Evolutionary conservation across 64 coral and sea anemone species (phyloP).

Genomic region (Astreopora myriophthalma): DNA sequence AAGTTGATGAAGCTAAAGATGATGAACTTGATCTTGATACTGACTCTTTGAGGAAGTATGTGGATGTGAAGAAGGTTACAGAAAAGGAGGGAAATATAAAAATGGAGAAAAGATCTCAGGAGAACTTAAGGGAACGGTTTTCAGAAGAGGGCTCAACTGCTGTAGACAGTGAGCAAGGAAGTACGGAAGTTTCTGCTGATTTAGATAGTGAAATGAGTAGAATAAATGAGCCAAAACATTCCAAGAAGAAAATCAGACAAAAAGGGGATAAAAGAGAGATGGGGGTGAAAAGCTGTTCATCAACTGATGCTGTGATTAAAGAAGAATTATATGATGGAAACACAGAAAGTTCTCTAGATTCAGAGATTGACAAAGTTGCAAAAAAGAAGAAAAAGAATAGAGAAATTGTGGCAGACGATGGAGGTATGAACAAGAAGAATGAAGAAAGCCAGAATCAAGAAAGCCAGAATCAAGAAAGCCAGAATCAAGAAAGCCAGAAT

Average conservation of each 20-base stretch:
- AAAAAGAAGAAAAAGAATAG: conserved; percentile 8
- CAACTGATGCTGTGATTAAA: background rate
- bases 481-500: background rate
- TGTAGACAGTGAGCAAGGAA: background rate
- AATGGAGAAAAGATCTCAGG: background rate
- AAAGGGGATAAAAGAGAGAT: background rate
- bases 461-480: background rate
- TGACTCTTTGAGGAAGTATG: background rate
- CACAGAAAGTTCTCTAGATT: background rate
- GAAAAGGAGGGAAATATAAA: background rate
- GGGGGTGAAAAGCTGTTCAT: background rate
- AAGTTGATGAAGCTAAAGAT: background rate
- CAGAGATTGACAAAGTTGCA: background rate
- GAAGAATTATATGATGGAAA: background rate
- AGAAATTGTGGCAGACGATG: background rate
- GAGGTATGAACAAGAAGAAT: background rate
- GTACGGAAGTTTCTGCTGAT: background rate
- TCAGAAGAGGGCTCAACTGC: background rate
- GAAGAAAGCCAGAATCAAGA: no score
- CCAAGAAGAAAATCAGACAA: background rate
- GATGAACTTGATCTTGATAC: background rate
- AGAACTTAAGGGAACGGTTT: background rate
- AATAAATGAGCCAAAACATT: background rate
- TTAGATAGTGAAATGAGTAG: background rate
- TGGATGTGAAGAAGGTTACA: background rate